phyloP scores from a whole-genome alignment of 2,797 vertebrate species.

The Macropodus opercularis region DNA sequence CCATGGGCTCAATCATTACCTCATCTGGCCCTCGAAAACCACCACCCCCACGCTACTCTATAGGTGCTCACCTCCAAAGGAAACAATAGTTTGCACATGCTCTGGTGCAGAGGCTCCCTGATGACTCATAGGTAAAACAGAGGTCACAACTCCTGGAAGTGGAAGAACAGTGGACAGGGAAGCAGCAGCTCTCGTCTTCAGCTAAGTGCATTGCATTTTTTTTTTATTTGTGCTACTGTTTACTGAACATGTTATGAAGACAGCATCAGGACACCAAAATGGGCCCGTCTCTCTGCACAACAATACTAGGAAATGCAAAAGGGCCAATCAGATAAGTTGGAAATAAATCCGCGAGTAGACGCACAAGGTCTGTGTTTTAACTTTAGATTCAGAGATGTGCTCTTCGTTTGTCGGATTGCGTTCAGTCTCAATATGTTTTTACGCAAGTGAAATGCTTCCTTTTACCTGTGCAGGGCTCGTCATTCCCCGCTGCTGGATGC shows the following conservation, averaged over 20 bases:
- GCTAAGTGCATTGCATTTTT: constrained; percentile 41
- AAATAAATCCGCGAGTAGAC: constrained; percentile 59
- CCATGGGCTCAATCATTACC: constrained; percentile 9
- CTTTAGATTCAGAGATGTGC: constrained; percentile 48
- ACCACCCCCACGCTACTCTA: constrained; percentile 12
- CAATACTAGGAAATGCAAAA: constrained; percentile 77
- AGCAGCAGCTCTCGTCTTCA: constrained; percentile 30
- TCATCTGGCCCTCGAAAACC: neutral
- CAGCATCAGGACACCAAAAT: constrained; percentile 60
- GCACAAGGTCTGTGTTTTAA: constrained; percentile 33
- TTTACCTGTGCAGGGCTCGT: constrained; percentile 34
- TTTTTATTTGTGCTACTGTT: constrained; percentile 59
- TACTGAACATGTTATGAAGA: constrained; percentile 47
- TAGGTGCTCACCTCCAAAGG: constrained; percentile 48
- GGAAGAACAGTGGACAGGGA: constrained; percentile 10
- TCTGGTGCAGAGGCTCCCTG: constrained; percentile 36
- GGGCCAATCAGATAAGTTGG: constrained; percentile 75
- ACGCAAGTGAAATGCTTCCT: constrained; percentile 14
- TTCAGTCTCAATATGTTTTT: constrained; percentile 46
- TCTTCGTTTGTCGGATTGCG: constrained; percentile 15
- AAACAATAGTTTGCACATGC: constrained; percentile 57
- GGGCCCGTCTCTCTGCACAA: constrained; percentile 59
- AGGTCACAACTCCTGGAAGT: constrained; percentile 65
- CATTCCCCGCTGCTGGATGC: constrained; percentile 12
- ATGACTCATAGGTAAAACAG: constrained; percentile 77